Percentiles rank a stretch among this genome's conserved stretches.
phyloP scores from a whole-genome alignment of 2,797 vertebrate species.

The Cercopithecus hamlyni region DNA sequence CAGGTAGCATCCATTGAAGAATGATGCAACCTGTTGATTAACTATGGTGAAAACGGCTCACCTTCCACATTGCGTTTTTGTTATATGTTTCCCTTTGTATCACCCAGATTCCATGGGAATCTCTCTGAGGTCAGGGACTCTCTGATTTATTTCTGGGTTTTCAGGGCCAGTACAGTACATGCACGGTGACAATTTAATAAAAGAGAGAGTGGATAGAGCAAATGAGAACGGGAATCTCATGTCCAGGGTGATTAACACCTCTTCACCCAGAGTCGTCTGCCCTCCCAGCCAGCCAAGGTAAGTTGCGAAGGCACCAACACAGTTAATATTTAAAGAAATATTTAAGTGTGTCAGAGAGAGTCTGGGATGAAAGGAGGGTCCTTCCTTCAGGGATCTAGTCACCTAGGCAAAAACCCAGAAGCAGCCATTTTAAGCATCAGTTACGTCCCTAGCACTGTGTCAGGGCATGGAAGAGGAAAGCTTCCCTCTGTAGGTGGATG shows the following conservation, averaged over 20 bases:
- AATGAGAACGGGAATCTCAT: accelerated
- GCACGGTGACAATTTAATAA: neutral
- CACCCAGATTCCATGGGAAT: neutral
- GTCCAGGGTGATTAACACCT: neutral
- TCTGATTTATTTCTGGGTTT: neutral
- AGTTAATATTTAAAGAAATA: neutral
- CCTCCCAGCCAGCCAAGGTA: neutral
- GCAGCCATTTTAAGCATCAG: accelerated
- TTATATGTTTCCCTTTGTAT: neutral
- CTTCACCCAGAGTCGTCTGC: neutral
- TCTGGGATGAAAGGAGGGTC: neutral
- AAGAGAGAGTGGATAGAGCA: neutral
- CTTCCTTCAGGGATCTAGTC: neutral
- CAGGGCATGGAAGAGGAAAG: too few species aligned
- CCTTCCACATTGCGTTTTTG: accelerated
- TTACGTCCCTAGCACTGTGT: too few species aligned
- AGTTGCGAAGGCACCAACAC: neutral
- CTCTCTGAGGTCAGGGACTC: neutral
- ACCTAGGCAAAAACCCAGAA: neutral
- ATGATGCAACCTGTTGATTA: accelerated
- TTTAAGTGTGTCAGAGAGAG: accelerated
- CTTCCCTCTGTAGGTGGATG: neutral
- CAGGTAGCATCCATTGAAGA: accelerated
- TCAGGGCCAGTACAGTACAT: accelerated
- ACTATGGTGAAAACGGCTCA: accelerated